These are phyloP conservation scores for Pelvicachromis taeniatus DNA, from an alignment of 2,113 vertebrate genomes.

Conservation along the genomic window DNA sequence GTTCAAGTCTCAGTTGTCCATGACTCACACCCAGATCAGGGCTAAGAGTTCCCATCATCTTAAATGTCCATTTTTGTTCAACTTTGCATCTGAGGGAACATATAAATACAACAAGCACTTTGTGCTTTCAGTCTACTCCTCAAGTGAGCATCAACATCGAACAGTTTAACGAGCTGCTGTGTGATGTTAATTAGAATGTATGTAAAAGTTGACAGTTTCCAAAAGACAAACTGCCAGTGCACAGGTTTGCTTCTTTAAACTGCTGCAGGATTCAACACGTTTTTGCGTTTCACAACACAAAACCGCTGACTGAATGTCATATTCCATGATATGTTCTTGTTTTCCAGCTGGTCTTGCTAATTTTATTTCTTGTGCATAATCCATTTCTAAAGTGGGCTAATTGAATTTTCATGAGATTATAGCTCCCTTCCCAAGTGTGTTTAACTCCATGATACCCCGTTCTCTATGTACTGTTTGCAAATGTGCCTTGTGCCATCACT, in stretches of 20 bases:
- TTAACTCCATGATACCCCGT: constrained; percentile 33
- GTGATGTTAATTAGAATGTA: neutral
- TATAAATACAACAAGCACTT: neutral
- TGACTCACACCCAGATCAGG: neutral
- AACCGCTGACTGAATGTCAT: neutral
- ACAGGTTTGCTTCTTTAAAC: neutral
- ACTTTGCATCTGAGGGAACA: neutral
- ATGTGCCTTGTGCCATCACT: constrained; percentile 29
- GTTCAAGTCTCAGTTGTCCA: neutral
- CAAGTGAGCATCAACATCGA: neutral
- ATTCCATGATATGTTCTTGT: neutral
- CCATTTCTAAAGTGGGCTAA: constrained; percentile 39
- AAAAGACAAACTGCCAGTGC: neutral
- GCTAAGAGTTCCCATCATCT: neutral
- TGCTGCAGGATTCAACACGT: neutral
- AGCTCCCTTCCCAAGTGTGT: constrained; percentile 17
- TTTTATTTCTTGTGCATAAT: constrained; percentile 42
- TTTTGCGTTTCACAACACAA: neutral
- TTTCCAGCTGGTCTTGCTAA: neutral
- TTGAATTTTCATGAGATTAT: constrained; percentile 58
- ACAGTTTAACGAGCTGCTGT: neutral
- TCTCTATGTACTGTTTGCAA: constrained; percentile 42
- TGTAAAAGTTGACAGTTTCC: neutral
- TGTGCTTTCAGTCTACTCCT: neutral
- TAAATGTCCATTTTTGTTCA: neutral